A percentile compares a stretch with the other conserved stretches of the same genome.
Evolutionary conservation across 1,140 invertebrate species (phyloP).

Genomic region (Psilanteris sp.): DNA sequence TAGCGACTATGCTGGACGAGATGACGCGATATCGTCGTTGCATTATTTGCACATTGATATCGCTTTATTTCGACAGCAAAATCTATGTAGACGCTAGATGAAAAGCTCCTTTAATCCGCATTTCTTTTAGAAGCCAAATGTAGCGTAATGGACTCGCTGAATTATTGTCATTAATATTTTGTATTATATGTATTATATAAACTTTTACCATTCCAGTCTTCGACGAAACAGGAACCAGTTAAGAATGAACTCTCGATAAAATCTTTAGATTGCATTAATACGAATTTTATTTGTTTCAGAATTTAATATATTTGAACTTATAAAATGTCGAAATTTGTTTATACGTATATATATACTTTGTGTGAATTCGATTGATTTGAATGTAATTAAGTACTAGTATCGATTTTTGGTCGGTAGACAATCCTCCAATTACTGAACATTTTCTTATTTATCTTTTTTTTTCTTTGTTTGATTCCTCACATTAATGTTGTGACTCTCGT

Average conservation of each 20-base stretch:
- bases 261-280: too few relatives aligned
- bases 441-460: too few relatives aligned
- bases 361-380: conserved; percentile 3
- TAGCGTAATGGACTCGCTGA: conserved; percentile 1
- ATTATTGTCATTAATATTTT: not conserved
- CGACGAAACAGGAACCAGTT: too few relatives aligned
- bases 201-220: too few relatives aligned
- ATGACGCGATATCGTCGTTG: conserved; percentile 29
- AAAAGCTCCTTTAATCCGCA: conserved; percentile 35
- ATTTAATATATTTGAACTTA: too few relatives aligned
- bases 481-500: too few relatives aligned
- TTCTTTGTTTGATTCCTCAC: too few relatives aligned
- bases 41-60: conserved; percentile 14
- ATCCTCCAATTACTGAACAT: too few relatives aligned
- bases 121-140: conserved; percentile 42
- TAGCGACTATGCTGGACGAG: conserved; percentile 41
- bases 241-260: too few relatives aligned
- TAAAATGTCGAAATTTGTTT: too few relatives aligned
- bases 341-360: too few relatives aligned
- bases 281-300: too few relatives aligned
- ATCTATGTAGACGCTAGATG: conserved; percentile 31
- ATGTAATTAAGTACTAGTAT: conserved; percentile 1
- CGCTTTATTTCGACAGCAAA: conserved; percentile 17
- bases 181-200: not conserved
- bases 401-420: conserved; percentile 2